These are phyloP conservation scores for Sylvietta virens DNA, from an alignment of 2,113 vertebrate genomes.

Conservation along the genomic window DNA sequence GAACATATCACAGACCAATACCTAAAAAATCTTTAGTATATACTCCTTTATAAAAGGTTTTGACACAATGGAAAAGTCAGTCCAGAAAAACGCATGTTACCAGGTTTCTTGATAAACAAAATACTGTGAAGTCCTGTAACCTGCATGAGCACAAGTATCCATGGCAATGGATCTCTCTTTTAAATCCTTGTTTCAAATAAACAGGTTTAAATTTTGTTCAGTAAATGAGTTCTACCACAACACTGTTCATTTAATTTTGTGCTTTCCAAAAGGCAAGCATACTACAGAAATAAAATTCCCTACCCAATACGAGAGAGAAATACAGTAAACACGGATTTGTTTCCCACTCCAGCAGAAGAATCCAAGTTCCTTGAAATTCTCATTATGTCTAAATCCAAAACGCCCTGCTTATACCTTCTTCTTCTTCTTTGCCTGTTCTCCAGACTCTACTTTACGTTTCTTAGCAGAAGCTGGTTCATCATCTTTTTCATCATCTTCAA, in stretches of 20 bases:
- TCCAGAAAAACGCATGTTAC: slow-evolving; percentile 41
- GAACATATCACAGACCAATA: slow-evolving; percentile 58
- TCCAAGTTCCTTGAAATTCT: background rate
- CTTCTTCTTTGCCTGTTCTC: slow-evolving; percentile 82
- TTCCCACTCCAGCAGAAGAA: background rate
- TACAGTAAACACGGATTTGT: background rate
- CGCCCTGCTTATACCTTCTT: slow-evolving; percentile 66
- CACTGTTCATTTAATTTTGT: slow-evolving; percentile 21
- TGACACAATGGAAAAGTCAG: slow-evolving; percentile 55
- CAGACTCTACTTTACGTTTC: slow-evolving; percentile 83
- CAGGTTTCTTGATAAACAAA: slow-evolving; percentile 48
- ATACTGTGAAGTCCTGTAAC: slow-evolving; percentile 39
- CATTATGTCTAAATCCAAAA: background rate
- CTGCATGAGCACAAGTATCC: slow-evolving; percentile 43
- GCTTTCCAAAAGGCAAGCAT: slow-evolving; percentile 60
- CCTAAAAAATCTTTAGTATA: slow-evolving; percentile 52
- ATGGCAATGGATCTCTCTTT: background rate
- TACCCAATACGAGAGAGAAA: background rate
- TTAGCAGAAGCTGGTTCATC: slow-evolving; percentile 73
- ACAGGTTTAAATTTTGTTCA: slow-evolving; percentile 31
- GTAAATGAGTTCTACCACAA: background rate
- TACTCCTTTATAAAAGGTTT: slow-evolving; percentile 77
- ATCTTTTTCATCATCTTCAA: slow-evolving; percentile 84
- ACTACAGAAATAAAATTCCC: slow-evolving; percentile 44
- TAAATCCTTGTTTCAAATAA: slow-evolving; percentile 52